phyloP scores from a whole-genome alignment of 2,113 vertebrate genomes.

The Microtus pennsylvanicus region DNA sequence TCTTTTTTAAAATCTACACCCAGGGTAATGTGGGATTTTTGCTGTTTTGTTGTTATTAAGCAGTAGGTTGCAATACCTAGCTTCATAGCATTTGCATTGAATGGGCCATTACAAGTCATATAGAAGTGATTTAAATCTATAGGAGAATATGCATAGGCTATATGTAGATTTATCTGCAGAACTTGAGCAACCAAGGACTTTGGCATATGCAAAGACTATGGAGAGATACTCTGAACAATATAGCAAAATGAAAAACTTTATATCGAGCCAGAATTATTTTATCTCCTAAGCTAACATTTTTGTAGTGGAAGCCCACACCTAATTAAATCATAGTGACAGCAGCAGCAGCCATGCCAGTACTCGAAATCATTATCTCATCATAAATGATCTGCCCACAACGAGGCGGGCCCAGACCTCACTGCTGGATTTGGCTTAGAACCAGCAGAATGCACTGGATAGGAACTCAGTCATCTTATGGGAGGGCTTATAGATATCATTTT shows the following conservation, averaged over 20 bases:
- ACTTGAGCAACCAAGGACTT: neutral
- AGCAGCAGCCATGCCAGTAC: neutral
- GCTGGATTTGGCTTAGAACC: too few species aligned
- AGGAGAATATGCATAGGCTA: neutral
- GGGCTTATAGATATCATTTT: neutral
- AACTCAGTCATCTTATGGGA: rapidly evolving
- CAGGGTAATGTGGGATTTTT: neutral
- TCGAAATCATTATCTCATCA: neutral
- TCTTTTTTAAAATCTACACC: neutral
- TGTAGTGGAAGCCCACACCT: neutral
- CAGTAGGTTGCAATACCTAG: too few species aligned
- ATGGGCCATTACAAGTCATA: neutral
- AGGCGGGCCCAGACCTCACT: neutral
- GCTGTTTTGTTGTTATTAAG: neutral
- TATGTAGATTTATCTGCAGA: neutral
- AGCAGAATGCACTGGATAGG: rapidly evolving
- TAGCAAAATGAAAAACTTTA: neutral
- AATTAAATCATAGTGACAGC: neutral
- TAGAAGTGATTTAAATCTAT: neutral
- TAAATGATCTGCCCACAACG: neutral
- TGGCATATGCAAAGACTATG: neutral
- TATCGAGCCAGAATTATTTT: neutral
- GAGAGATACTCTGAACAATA: neutral
- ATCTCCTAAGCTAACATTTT: conserved; percentile 30
- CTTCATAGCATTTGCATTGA: too few species aligned